Evolutionary conservation across 2,888 invertebrate species (phyloP).

Genomic region (Epinotia bilunana): DNA sequence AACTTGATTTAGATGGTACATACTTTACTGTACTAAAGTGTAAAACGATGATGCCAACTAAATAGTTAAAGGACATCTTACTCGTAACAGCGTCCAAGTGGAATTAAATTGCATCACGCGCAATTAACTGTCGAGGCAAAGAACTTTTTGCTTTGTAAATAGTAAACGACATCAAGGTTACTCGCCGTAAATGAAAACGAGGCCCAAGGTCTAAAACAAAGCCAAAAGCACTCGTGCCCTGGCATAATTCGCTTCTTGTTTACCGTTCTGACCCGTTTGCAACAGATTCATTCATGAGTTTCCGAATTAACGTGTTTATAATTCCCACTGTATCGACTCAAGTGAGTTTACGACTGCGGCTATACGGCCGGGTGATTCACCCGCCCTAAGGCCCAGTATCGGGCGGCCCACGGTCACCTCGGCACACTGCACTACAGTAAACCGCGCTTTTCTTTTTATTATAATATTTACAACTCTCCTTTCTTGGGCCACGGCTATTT

Average conservation of each 20-base stretch:
- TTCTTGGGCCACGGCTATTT: slow-evolving; percentile 86
- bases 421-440: slow-evolving; percentile 84
- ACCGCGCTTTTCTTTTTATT: slow-evolving; percentile 80
- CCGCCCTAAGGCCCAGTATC: slow-evolving; percentile 62
- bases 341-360: slow-evolving; percentile 50
- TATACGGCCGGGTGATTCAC: slow-evolving; percentile 53
- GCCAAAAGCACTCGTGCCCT: slow-evolving; percentile 66
- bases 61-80: slow-evolving; percentile 10
- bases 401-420: slow-evolving; percentile 67
- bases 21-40: background rate
- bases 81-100: background rate
- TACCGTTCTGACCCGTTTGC: slow-evolving; percentile 51
- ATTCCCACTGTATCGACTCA: slow-evolving; percentile 44
- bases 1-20: background rate
- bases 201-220: slow-evolving; percentile 51
- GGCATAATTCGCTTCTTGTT: slow-evolving; percentile 56
- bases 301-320: slow-evolving; percentile 51
- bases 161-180: slow-evolving; percentile 30
- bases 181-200: slow-evolving; percentile 32
- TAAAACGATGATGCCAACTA: background rate
- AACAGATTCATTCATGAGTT: slow-evolving; percentile 63
- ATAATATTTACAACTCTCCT: slow-evolving; percentile 85
- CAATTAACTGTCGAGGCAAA: slow-evolving; percentile 22
- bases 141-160: slow-evolving; percentile 29
- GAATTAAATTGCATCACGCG: slow-evolving; percentile 8